phyloP scores from a whole-genome alignment of 2,113 vertebrate genomes.

The Siniperca chuatsi region DNA sequence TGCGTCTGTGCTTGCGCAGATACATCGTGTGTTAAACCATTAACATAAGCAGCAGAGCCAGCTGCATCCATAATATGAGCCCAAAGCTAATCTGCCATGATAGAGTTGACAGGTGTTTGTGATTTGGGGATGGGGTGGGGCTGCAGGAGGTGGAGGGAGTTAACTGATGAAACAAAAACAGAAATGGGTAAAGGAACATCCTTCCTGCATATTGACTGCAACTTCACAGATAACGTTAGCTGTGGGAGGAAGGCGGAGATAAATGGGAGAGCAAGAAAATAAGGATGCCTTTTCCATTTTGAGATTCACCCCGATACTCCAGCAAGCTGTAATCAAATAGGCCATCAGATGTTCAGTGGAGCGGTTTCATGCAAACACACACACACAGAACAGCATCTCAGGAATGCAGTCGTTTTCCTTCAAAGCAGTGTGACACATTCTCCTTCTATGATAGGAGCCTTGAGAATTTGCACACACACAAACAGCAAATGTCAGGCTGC shows the following conservation, averaged over 20 bases:
- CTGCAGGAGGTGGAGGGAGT: background rate
- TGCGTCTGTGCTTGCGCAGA: slow-evolving; percentile 25
- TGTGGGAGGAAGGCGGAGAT: slow-evolving; percentile 13
- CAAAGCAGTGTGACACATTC: slow-evolving; percentile 35
- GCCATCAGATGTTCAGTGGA: slow-evolving; percentile 60
- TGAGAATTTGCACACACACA: slow-evolving; percentile 5
- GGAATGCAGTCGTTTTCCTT: slow-evolving; percentile 62
- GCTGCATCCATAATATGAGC: slow-evolving; percentile 56
- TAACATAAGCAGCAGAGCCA: slow-evolving; percentile 46
- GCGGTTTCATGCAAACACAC: slow-evolving; percentile 16
- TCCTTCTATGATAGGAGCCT: background rate
- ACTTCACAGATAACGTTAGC: slow-evolving; percentile 18
- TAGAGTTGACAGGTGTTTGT: slow-evolving; percentile 66
- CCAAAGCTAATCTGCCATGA: slow-evolving; percentile 48
- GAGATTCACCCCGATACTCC: slow-evolving; percentile 38
- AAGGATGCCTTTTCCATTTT: slow-evolving; percentile 35
- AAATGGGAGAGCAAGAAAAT: background rate
- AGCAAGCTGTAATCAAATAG: slow-evolving; percentile 58
- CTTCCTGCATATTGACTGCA: background rate
- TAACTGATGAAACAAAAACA: slow-evolving; percentile 35
- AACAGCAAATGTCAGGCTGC: slow-evolving; percentile 32
- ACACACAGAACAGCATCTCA: slow-evolving; percentile 33
- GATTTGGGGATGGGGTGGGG: slow-evolving; percentile 29
- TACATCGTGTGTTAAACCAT: slow-evolving; percentile 16
- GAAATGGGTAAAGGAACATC: slow-evolving; percentile 26